Evolutionary conservation across 2,888 invertebrate genomes (phyloP).

Genomic region (Epiblema foenella): DNA sequence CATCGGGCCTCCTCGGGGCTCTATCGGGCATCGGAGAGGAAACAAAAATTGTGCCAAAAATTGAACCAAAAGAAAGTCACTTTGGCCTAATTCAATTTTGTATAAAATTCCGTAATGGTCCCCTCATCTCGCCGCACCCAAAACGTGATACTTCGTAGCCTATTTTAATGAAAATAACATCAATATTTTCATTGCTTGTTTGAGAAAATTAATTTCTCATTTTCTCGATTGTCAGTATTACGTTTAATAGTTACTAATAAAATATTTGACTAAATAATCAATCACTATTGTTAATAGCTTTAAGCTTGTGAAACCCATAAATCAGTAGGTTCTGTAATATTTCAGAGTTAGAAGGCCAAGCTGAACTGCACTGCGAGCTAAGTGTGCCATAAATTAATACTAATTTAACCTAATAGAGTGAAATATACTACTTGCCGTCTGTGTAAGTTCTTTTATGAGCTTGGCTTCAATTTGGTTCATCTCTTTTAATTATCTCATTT

Average conservation of each 20-base stretch:
- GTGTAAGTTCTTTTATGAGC: slow-evolving; percentile 6
- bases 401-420: slow-evolving; percentile 34
- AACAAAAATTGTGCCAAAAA: too few species aligned
- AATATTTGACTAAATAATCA: slow-evolving; percentile 10
- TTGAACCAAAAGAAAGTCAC: too few species aligned
- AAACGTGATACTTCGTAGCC: too few species aligned
- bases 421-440: slow-evolving; percentile 17
- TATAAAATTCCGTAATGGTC: too few species aligned
- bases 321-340: slow-evolving; percentile 29
- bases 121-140: too few species aligned
- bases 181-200: too few species aligned
- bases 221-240: too few species aligned
- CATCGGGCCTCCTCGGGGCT: too few species aligned
- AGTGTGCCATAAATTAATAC: slow-evolving; percentile 49
- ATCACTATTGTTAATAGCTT: slow-evolving; percentile 22
- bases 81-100: too few species aligned
- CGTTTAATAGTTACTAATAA: background rate
- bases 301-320: slow-evolving; percentile 10
- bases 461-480: background rate
- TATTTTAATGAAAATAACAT: too few species aligned
- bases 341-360: slow-evolving; percentile 34
- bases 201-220: too few species aligned
- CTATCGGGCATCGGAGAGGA: too few species aligned
- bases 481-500: background rate
- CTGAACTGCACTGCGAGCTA: slow-evolving; percentile 36